These are phyloP conservation scores for Condylura cristata DNA, from an alignment of 2,113 vertebrate species.

Conservation along the genomic window DNA sequence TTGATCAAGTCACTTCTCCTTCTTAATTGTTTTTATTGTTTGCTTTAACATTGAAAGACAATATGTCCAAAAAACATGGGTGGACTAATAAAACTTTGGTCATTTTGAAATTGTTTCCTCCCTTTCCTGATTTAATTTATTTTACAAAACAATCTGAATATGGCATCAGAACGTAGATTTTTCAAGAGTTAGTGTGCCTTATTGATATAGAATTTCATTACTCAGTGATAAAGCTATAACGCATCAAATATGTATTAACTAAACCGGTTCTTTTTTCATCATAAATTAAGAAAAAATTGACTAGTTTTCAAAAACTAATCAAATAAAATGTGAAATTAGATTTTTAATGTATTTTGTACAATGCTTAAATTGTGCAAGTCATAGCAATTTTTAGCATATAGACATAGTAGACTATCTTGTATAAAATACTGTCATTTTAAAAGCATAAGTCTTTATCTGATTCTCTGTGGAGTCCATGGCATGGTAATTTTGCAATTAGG, in stretches of 20 bases:
- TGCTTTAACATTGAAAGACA: constrained; percentile 68
- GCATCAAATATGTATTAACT: constrained; percentile 47
- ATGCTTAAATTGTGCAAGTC: constrained; percentile 50
- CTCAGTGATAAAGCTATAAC: constrained; percentile 33
- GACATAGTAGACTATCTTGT: background rate
- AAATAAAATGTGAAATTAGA: constrained; percentile 55
- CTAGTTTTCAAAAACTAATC: constrained; percentile 41
- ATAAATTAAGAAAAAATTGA: constrained; percentile 55
- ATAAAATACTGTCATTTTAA: constrained; percentile 51
- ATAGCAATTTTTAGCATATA: background rate
- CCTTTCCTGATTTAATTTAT: constrained; percentile 74
- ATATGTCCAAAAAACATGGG: constrained; percentile 63
- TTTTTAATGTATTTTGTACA: background rate
- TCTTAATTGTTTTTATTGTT: constrained; percentile 71
- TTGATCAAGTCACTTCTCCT: constrained; percentile 76
- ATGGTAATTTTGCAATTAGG: constrained; percentile 11
- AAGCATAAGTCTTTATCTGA: constrained; percentile 41
- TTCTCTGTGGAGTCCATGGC: background rate
- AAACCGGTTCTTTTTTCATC: constrained; percentile 33
- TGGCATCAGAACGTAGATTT: constrained; percentile 52
- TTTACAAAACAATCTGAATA: constrained; percentile 66
- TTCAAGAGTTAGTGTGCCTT: constrained; percentile 53
- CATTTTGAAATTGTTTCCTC: constrained; percentile 67
- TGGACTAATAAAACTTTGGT: constrained; percentile 62
- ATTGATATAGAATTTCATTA: constrained; percentile 55